Evolutionary conservation across 2,888 invertebrate genomes (phyloP).

Genomic region (Drosophila mercatorum): DNA sequence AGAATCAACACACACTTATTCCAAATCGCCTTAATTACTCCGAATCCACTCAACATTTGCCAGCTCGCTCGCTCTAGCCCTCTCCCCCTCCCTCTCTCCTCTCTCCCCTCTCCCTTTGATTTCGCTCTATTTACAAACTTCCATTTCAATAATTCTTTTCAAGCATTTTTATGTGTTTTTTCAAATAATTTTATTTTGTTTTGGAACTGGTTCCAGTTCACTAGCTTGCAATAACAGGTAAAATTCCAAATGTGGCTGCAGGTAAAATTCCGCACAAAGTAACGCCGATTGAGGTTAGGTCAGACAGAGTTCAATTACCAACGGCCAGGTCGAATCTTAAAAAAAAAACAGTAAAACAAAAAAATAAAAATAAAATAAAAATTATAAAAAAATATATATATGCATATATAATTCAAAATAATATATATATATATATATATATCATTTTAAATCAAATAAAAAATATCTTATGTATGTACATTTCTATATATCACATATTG

Average conservation of each 20-base stretch:
- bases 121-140: not conserved
- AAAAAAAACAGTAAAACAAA: not conserved
- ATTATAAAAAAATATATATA: no score
- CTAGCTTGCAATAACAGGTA: not conserved
- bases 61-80: not conserved
- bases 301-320: not conserved
- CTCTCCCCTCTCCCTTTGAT: not conserved
- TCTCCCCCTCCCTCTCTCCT: not conserved
- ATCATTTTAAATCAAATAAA: no score
- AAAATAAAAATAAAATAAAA: no score
- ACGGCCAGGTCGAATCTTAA: no score
- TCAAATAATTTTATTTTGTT: not conserved
- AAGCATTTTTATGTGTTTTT: not conserved
- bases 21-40: conserved; percentile 47
- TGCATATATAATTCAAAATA: no score
- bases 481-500: not conserved
- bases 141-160: not conserved
- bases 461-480: not conserved
- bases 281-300: not conserved
- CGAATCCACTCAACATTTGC: conserved; percentile 20
- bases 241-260: not conserved
- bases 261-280: conserved; percentile 10
- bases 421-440: no score
- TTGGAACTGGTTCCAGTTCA: conserved; percentile 11
- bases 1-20: conserved; percentile 58